Percentiles rank a stretch among this genome's conserved stretches.
These are phyloP conservation scores for Machaerirhynchus nigripectus DNA, from an alignment of 2,113 vertebrate genomes.

Conservation along the genomic window DNA sequence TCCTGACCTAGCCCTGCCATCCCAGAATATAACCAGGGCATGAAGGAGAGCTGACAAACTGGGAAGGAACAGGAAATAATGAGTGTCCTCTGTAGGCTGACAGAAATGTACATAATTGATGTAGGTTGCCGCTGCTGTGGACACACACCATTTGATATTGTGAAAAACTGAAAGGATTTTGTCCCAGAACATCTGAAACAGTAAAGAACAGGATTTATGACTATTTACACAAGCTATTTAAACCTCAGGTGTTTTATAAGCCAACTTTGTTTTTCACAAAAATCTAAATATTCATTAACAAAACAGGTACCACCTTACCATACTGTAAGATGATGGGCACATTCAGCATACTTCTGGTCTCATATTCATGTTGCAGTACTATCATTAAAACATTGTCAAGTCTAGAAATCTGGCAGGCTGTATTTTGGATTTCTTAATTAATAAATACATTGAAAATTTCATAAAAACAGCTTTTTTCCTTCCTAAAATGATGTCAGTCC, in stretches of 20 bases:
- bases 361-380: background rate
- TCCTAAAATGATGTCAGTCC: background rate
- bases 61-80: background rate
- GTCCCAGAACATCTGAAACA: background rate
- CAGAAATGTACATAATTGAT: background rate
- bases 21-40: background rate
- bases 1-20: background rate
- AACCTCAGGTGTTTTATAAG: background rate
- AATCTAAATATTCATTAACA: background rate
- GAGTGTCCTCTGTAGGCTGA: background rate
- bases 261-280: background rate
- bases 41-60: background rate
- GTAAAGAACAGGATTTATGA: background rate
- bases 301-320: background rate
- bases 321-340: background rate
- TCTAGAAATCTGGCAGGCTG: background rate
- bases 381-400: background rate
- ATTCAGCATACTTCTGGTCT: background rate
- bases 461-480: background rate
- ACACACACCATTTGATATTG: background rate
- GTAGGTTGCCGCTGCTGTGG: background rate
- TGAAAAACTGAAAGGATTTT: background rate
- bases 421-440: background rate
- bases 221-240: background rate
- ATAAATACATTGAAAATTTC: background rate